Conservation (phyloP, 2,797 vertebrate species). For the Xiphophorus birchmanni region DNA sequence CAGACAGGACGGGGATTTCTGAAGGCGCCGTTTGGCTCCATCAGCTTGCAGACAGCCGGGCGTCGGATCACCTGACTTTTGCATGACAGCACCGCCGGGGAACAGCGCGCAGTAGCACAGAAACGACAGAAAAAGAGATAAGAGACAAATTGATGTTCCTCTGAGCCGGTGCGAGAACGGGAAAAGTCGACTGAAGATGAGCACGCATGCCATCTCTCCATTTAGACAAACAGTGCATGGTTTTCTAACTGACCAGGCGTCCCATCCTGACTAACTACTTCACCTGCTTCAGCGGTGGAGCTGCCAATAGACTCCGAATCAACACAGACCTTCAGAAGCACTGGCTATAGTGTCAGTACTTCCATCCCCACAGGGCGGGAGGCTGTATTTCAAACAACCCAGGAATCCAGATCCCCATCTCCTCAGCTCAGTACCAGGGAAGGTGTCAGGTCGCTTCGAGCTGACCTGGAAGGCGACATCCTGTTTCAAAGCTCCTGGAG, state of each 20-base stretch:
- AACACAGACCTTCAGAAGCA: constrained; percentile 7
- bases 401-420: constrained; percentile 9
- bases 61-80: constrained; percentile 71
- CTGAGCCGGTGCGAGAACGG: constrained; percentile 84
- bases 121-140: constrained; percentile 86
- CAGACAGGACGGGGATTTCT: constrained; percentile 78
- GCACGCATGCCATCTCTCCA: constrained; percentile 91
- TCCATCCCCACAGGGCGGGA: constrained; percentile 24
- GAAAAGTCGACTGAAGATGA: constrained; percentile 82
- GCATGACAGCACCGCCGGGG: constrained; percentile 78
- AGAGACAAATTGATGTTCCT: constrained; percentile 82
- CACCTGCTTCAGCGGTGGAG: constrained; percentile 2
- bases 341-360: constrained; percentile 24
- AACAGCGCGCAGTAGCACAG: constrained; percentile 87
- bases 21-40: constrained; percentile 82
- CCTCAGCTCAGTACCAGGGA: not conserved
- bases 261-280: constrained; percentile 39
- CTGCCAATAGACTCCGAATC: constrained; percentile 7
- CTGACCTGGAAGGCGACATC: constrained; percentile 23
- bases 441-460: constrained; percentile 4
- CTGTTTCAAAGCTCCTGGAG: constrained; percentile 34
- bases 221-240: constrained; percentile 74
- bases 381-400: not conserved
- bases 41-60: constrained; percentile 74
- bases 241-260: constrained; percentile 58